These are phyloP conservation scores for Gandaritis pyraliata DNA, from an alignment of 2,888 invertebrate genomes.

Conservation along the genomic window DNA sequence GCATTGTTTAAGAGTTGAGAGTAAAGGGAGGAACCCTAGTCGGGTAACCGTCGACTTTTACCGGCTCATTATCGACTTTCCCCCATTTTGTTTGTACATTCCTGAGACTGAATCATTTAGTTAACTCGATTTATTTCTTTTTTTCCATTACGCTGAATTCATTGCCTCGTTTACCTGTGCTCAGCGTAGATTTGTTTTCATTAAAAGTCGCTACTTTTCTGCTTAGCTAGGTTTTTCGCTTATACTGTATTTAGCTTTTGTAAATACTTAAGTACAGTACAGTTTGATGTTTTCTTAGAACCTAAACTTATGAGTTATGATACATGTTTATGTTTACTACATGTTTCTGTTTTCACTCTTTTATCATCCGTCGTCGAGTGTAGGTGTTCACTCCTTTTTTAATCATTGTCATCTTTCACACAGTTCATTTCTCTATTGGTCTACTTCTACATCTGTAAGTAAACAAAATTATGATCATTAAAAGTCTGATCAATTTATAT, in stretches of 20 bases:
- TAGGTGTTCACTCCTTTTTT: too few relatives aligned
- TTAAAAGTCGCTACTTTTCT: constrained; percentile 11
- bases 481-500: too few relatives aligned
- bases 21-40: constrained; percentile 66
- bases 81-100: constrained; percentile 67
- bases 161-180: constrained; percentile 30
- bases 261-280: too few relatives aligned
- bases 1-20: constrained; percentile 78
- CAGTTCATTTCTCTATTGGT: too few relatives aligned
- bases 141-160: constrained; percentile 40
- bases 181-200: constrained; percentile 16
- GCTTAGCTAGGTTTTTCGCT: constrained; percentile 1
- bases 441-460: too few relatives aligned
- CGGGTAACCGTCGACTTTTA: constrained; percentile 65
- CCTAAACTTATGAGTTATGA: too few relatives aligned
- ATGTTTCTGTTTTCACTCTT: too few relatives aligned
- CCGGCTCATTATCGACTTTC: constrained; percentile 74
- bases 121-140: constrained; percentile 57
- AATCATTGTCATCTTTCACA: too few relatives aligned
- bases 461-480: too few relatives aligned
- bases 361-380: too few relatives aligned
- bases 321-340: too few relatives aligned
- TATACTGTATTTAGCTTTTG: background rate
- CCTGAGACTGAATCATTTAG: constrained; percentile 56
- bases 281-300: background rate